Evolutionary conservation across 1,140 invertebrate species (phyloP).

Genomic region (Polypedilum vanderplanki): DNA sequence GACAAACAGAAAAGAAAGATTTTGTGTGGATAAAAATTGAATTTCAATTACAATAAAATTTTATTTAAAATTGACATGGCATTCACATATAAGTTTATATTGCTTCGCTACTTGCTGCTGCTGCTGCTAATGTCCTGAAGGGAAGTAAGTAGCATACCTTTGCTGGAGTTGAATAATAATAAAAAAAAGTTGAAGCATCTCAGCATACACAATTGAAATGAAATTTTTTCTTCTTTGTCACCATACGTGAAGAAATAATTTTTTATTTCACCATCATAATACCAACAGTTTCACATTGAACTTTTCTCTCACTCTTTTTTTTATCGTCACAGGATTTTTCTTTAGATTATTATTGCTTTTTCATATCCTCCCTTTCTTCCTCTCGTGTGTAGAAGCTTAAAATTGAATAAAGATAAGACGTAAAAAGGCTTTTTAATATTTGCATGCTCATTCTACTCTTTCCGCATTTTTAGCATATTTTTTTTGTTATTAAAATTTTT

Average conservation of each 20-base stretch:
- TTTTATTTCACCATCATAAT: not conserved
- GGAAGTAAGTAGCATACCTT: not conserved
- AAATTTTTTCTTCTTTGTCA: constrained; percentile 3
- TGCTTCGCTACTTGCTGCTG: not conserved
- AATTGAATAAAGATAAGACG: constrained; percentile 28
- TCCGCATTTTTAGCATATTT: no score
- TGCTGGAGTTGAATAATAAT: not conserved
- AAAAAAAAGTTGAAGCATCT: constrained; percentile 7
- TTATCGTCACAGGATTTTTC: not conserved
- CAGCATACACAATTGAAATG: not conserved
- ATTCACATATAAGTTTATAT: not conserved
- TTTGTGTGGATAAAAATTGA: constrained; percentile 7
- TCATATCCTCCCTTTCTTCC: not conserved
- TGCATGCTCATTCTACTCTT: not conserved
- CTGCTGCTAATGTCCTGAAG: constrained; percentile 26
- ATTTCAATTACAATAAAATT: constrained; percentile 27
- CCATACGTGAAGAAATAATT: constrained; percentile 20
- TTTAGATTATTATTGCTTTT: constrained; percentile 25
- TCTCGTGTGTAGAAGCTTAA: not conserved
- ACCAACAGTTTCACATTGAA: not conserved
- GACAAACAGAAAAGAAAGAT: not conserved
- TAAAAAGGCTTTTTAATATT: constrained; percentile 27
- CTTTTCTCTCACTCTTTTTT: not conserved
- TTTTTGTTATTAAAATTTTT: no score
- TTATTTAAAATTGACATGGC: constrained; percentile 21